phyloP scores from a whole-genome alignment of 2,113 vertebrate genomes.

The Hydropotes inermis region DNA sequence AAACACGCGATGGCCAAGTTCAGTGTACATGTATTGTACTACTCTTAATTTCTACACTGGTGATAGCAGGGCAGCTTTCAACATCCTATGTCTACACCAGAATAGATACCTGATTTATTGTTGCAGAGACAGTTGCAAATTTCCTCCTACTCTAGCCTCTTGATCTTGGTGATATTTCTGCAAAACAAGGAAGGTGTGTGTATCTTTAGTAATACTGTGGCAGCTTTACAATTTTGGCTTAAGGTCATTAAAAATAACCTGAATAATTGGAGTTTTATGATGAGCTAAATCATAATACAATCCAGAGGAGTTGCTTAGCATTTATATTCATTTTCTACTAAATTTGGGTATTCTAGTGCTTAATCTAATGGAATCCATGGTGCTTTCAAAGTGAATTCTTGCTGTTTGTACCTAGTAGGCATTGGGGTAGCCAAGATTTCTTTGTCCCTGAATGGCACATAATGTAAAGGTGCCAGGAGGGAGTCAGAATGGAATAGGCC shows the following conservation, averaged over 20 bases:
- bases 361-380: slow-evolving; percentile 46
- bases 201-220: slow-evolving; percentile 63
- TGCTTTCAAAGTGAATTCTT: slow-evolving; percentile 45
- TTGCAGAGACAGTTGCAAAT: slow-evolving; percentile 75
- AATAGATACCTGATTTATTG: slow-evolving; percentile 85
- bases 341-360: slow-evolving; percentile 38
- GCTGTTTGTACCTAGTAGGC: not conserved
- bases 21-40: slow-evolving; percentile 87
- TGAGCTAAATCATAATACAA: slow-evolving; percentile 39
- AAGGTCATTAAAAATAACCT: slow-evolving; percentile 50
- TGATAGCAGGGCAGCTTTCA: slow-evolving; percentile 83
- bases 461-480: not conserved
- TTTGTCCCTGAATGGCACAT: slow-evolving; percentile 1
- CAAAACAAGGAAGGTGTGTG: slow-evolving; percentile 71
- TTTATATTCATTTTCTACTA: slow-evolving; percentile 32
- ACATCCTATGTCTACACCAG: slow-evolving; percentile 84
- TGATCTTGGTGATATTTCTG: slow-evolving; percentile 62
- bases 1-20: slow-evolving; percentile 81
- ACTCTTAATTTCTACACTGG: slow-evolving; percentile 85
- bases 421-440: slow-evolving; percentile 30
- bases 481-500: not conserved
- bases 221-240: slow-evolving; percentile 63
- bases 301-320: not conserved
- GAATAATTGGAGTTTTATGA: slow-evolving; percentile 30
- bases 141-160: slow-evolving; percentile 69